Percentiles rank a stretch among this genome's conserved stretches.
phyloP scores from a whole-genome alignment of 2,797 vertebrate genomes.

The Trichosurus vulpecula region DNA sequence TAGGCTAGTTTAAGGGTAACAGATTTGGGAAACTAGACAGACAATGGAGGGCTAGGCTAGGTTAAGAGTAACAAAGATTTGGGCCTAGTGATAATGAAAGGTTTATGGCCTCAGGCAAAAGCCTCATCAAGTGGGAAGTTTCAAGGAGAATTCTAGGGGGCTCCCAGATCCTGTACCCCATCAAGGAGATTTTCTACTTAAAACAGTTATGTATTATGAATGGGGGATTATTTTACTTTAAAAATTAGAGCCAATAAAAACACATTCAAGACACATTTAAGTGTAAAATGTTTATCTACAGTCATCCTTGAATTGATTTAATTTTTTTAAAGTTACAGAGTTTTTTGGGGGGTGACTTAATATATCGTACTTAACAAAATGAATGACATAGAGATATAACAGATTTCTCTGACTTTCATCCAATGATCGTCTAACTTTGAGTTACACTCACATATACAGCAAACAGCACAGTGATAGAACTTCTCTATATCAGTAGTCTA shows the following conservation, averaged over 20 bases:
- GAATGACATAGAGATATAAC: neutral
- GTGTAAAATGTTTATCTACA: neutral
- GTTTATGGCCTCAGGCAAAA: no score
- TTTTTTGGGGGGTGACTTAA: neutral
- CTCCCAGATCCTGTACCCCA: no score
- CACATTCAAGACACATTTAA: neutral
- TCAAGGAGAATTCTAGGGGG: no score
- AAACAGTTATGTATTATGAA: neutral
- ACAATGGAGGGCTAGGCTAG: no score
- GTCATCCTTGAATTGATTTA: neutral
- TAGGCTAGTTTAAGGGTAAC: no score
- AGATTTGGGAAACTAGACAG: no score
- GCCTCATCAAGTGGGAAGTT: no score
- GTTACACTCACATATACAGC: neutral
- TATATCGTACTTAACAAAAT: neutral
- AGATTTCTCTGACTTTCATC: neutral
- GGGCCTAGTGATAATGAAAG: no score
- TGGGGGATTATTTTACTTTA: neutral
- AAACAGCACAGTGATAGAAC: neutral
- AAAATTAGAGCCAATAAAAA: neutral
- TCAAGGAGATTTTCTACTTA: neutral
- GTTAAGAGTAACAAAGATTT: no score
- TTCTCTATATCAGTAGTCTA: neutral
- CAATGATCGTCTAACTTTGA: neutral
- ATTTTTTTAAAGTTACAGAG: neutral